phyloP scores from a whole-genome alignment of 2,888 invertebrate species.

The Tachystola acroxantha region DNA sequence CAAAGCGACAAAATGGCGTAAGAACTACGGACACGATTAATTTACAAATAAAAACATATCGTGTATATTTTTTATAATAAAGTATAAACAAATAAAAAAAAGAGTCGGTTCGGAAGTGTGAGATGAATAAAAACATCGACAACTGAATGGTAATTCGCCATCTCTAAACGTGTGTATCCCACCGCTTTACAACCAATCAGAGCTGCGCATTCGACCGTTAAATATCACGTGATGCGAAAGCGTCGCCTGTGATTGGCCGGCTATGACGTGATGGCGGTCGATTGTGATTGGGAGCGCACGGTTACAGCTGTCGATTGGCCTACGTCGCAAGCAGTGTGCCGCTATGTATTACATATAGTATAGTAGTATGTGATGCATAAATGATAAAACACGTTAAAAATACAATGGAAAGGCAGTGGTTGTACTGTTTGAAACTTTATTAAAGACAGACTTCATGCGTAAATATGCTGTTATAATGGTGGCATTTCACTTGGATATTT shows the following conservation, averaged over 20 bases:
- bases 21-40: slow-evolving; percentile 22
- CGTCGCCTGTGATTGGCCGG: slow-evolving; percentile 7
- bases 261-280: slow-evolving; percentile 1
- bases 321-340: slow-evolving; percentile 25
- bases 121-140: slow-evolving; percentile 54
- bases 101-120: slow-evolving; percentile 47
- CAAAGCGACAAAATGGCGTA: slow-evolving; percentile 12
- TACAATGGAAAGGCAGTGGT: too few relatives aligned
- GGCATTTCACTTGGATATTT: too few relatives aligned
- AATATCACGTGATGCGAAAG: neutral
- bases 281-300: slow-evolving; percentile 10
- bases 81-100: slow-evolving; percentile 29
- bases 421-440: too few relatives aligned
- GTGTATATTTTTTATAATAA: slow-evolving; percentile 33
- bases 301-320: slow-evolving; percentile 16
- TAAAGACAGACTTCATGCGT: too few relatives aligned
- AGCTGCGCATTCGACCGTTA: too few relatives aligned
- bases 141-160: slow-evolving; percentile 34
- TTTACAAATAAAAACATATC: slow-evolving; percentile 15
- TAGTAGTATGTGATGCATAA: slow-evolving; percentile 30
- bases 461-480: too few relatives aligned
- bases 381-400: too few relatives aligned
- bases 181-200: slow-evolving; percentile 5
- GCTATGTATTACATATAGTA: slow-evolving; percentile 19
- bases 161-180: slow-evolving; percentile 14